phyloP scores from a whole-genome alignment of 1,140 invertebrate species.

The Megalopta genalis region DNA sequence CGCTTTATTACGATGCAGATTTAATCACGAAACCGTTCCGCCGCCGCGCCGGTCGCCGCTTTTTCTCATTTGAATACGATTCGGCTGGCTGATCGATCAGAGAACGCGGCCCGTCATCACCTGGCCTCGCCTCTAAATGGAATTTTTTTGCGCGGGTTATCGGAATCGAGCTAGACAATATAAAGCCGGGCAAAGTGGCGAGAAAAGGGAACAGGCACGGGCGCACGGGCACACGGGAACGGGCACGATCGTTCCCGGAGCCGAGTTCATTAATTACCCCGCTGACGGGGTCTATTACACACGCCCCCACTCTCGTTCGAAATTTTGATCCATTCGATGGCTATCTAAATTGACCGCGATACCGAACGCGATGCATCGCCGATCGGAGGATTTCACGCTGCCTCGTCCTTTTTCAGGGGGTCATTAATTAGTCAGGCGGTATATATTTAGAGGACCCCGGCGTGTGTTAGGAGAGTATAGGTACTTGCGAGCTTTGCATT shows the following conservation, averaged over 20 bases:
- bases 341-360: constrained; percentile 67
- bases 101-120: constrained; percentile 30
- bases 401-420: not conserved
- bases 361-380: constrained; percentile 20
- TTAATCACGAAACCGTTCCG: constrained; percentile 19
- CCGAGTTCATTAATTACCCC: constrained; percentile 70
- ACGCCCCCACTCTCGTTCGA: constrained; percentile 52
- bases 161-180: constrained; percentile 60
- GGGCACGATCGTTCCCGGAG: no score
- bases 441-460: constrained; percentile 24
- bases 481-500: constrained; percentile 38
- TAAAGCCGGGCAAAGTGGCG: constrained; percentile 47
- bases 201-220: constrained; percentile 39
- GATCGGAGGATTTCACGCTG: constrained; percentile 42
- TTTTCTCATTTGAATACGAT: constrained; percentile 44
- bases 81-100: constrained; percentile 30
- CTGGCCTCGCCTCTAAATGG: constrained; percentile 28
- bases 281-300: constrained; percentile 66
- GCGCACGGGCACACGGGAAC: not conserved
- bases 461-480: constrained; percentile 12
- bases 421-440: constrained; percentile 52
- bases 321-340: constrained; percentile 66
- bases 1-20: constrained; percentile 16
- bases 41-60: constrained; percentile 1
- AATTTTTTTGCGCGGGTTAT: constrained; percentile 37